A percentile compares a stretch with the other conserved stretches of the same genome.
Evolutionary conservation across 2,113 vertebrate species (phyloP).

Genomic region (Jaculus jaculus): DNA sequence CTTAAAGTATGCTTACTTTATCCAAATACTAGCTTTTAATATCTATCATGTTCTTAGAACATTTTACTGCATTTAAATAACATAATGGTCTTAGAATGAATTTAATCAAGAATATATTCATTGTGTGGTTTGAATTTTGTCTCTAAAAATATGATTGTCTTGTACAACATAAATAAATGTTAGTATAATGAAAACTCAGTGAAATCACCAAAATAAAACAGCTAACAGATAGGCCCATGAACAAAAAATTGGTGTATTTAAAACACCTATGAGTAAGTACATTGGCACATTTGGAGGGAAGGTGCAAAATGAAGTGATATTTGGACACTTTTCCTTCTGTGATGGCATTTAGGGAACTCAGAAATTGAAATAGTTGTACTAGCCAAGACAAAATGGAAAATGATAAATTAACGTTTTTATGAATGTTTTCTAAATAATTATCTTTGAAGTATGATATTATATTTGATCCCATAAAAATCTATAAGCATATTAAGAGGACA

Average conservation of each 20-base stretch:
- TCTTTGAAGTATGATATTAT: conserved; percentile 52
- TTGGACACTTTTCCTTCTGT: not conserved
- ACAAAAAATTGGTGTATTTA: not conserved
- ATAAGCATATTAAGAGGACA: conserved; percentile 71
- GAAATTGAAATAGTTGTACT: conserved; percentile 30
- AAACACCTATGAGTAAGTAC: conserved; percentile 31
- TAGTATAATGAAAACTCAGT: conserved; percentile 1
- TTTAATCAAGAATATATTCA: conserved; percentile 43
- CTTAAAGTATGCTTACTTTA: conserved; percentile 1
- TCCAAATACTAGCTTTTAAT: not conserved
- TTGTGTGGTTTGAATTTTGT: conserved; percentile 33
- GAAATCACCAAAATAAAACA: conserved; percentile 51
- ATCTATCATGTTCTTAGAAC: conserved; percentile 34
- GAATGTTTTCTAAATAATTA: conserved; percentile 64
- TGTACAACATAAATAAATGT: not conserved
- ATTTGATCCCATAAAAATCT: conserved; percentile 64
- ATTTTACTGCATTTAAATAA: conserved; percentile 37
- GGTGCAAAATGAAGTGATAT: not conserved
- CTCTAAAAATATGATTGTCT: not conserved
- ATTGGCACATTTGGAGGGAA: not conserved
- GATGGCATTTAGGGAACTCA: not conserved
- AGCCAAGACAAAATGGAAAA: not conserved
- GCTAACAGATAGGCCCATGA: not conserved
- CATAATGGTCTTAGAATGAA: not conserved
- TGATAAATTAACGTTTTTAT: conserved; percentile 39